Conservation (phyloP, 2,113 vertebrate genomes). For the Hyaena hyaena region DNA sequence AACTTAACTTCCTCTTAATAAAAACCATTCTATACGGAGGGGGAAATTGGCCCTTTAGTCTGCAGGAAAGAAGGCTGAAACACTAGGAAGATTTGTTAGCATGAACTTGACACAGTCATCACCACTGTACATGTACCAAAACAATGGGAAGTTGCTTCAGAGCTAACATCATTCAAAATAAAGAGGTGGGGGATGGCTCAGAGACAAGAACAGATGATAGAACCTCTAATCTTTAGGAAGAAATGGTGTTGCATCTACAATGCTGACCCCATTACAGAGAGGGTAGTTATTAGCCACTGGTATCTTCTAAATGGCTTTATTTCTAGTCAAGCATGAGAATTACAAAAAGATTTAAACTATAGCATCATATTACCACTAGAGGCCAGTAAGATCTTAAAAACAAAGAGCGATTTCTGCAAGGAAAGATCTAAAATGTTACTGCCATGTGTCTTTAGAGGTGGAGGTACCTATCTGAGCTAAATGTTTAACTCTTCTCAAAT, state of each 20-base stretch:
- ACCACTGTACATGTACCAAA: not conserved
- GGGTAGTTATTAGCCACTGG: not conserved
- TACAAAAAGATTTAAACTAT: not conserved
- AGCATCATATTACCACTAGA: slow-evolving; percentile 81
- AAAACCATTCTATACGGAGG: not conserved
- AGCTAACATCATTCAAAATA: not conserved
- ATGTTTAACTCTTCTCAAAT: not conserved
- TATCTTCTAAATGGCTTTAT: slow-evolving; percentile 7
- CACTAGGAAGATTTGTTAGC: not conserved
- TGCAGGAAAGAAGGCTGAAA: not conserved
- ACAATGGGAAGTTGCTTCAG: not conserved
- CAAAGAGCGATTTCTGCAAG: slow-evolving; percentile 17
- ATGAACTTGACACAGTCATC: not conserved
- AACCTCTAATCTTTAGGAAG: not conserved
- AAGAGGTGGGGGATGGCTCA: not conserved
- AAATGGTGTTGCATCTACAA: not conserved
- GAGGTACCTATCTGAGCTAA: not conserved
- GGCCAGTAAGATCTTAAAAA: slow-evolving; percentile 82
- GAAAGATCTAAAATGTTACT: not conserved
- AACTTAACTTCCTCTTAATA: slow-evolving; percentile 14
- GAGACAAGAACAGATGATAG: not conserved
- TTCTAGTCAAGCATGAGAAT: not conserved
- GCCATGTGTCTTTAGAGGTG: not conserved
- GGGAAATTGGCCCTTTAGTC: not conserved
- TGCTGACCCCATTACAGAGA: not conserved